Evolutionary conservation across 2,113 vertebrate genomes (phyloP), one percentile per base, ranked within the genome.

Genomic region (Myotis davidii): DNA sequence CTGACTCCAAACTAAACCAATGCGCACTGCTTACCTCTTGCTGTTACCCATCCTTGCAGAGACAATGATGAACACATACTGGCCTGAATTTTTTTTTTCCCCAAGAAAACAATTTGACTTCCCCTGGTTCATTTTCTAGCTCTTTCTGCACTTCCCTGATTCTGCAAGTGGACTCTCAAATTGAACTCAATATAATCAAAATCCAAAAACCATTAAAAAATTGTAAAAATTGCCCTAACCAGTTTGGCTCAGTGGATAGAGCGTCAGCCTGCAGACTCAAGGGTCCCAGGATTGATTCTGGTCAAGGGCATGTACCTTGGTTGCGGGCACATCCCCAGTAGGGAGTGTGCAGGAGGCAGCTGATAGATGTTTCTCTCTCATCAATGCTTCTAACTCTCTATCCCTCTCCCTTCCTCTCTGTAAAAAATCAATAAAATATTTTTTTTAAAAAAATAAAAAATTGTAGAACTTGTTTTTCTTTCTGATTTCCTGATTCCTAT

Each of bases 141-240:
- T 79, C 54, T 74, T 67, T 67, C 52, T 89, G n/a, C 2, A 72
- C 64, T 64, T 70, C 4, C 42, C 16, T 84, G 20, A 25, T 91
- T 85, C 94, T 89, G 85, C 81, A 74, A 89, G 48, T 61, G 21
- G 34, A 64, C 69, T 45, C 25, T 56, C 64, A 91, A 85, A 76
- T 34, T 81, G 32, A 67, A 93, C 37, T 85, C 54, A 45, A 29
- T 70, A 52, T 23, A 72, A 59, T 39, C 18, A 85, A 94, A 92
- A 95, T 83, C 45, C 59, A 17, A 87, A 42, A 59, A 61, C 5
- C 9, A 90, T 61, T 86, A 45, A 50, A 79, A 87, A 32, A 6
- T 27, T 50, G 23, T 42, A 14, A 69, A 39, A 39, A 4, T 39
- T 39, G 39, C 39, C 39, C 39, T 39, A 39, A 39, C 39, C 39